Evolutionary conservation across 1,140 invertebrate genomes (phyloP).

Genomic region (Saccostrea glomerata): DNA sequence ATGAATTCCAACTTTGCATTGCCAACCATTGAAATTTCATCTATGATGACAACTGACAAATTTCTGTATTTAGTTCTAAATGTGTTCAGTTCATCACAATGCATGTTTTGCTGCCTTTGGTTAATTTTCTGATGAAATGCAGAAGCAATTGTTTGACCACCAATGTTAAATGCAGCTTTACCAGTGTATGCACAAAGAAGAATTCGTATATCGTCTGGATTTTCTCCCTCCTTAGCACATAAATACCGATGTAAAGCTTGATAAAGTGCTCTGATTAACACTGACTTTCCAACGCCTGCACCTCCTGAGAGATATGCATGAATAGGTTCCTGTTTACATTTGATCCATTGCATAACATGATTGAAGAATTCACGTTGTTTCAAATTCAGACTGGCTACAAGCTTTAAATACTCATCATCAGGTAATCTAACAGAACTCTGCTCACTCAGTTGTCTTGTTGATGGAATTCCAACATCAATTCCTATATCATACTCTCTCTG

Average conservation of each 20-base stretch:
- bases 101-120: too few species aligned
- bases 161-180: conserved; percentile 40
- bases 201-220: conserved; percentile 50
- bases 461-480: conserved; percentile 44
- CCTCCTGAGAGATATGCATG: conserved; percentile 49
- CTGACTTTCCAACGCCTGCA: conserved; percentile 53
- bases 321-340: conserved; percentile 37
- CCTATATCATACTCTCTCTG: conserved; percentile 45
- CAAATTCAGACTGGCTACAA: conserved; percentile 15
- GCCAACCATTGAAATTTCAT: too few species aligned
- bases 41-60: too few species aligned
- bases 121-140: conserved; percentile 37
- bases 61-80: too few species aligned
- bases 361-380: conserved; percentile 49
- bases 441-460: background rate
- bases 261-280: conserved; percentile 48
- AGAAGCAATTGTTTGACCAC: conserved; percentile 10
- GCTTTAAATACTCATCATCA: conserved; percentile 41
- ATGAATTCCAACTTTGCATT: too few species aligned
- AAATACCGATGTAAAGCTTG: conserved; percentile 52
- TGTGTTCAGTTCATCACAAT: too few species aligned
- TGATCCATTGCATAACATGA: conserved; percentile 43
- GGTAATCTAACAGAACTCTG: background rate
- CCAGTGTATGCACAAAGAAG: conserved; percentile 46
- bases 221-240: conserved; percentile 45